Base-by-base conservation (phyloP, 2,888 invertebrate species). In the Heteromyza rotundicornis region DNA sequence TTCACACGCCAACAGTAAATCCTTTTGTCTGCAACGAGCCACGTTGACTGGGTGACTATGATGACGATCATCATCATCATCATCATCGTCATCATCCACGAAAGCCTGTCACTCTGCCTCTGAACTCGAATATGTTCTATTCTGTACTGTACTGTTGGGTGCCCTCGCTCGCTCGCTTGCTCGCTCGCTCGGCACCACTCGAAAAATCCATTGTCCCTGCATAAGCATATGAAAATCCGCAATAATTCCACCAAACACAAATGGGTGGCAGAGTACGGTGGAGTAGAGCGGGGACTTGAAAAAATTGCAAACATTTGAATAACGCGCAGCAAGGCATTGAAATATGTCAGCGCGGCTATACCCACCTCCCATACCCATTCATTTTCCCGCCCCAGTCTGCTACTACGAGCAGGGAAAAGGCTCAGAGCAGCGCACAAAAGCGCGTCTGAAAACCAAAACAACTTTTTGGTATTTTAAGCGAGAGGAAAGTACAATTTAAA, bases 1-100 rank as follows among this genome's bases (percentile, higher is more conserved):
- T 61, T 57, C 57, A 61, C n/a, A n/a, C 57, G 57, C 61, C 52
- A 61, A 44, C 22, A 53, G 52, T 52, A 57, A 60, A 57, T 57
- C 60, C 51, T 56, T 55, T 60, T 59, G 59, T 59, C 47, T 51
- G 36, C 35, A 52, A 40, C 3, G 40, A 17, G 47, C 19, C n/a
- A 47, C 20, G 20, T 47, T 47, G n/a, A n/a, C n/a, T n/a, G n/a
- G 40, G 40, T 47, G 47, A 19, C 47, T 12, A 20, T 20, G 47
- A 47, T 47, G 47, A 17, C 19, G 47, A 17, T 17, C 19, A 5
- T 47, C 19, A 19, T 47, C 10, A 40, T 40, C 10, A 40, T 40
- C 10, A 40, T 40, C 10, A 40, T 40, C 2, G 27, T n/a, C n/a
- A n/a, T n/a, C n/a, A n/a, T n/a, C n/a, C n/a, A n/a, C n/a, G n/a